Conservation (phyloP, 1,140 invertebrate genomes). For the Temnothorax longispinosus region DNA sequence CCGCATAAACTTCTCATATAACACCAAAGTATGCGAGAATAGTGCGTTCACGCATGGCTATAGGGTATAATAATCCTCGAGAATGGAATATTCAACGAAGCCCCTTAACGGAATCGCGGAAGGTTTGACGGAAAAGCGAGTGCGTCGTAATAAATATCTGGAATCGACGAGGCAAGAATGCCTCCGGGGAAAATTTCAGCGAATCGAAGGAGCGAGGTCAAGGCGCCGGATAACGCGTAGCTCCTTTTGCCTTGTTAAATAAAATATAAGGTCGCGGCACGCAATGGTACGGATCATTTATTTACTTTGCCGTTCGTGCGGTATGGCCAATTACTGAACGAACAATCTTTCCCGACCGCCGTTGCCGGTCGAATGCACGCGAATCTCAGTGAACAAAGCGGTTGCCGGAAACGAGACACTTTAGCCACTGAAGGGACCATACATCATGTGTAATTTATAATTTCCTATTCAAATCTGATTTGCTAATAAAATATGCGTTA, state of each 20-base stretch:
- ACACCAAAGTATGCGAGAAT: background rate
- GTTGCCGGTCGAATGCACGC: constrained; percentile 4
- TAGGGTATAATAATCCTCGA: background rate
- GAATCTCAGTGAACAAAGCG: constrained; percentile 1
- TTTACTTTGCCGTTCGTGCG: constrained; percentile 44
- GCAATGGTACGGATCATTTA: constrained; percentile 54
- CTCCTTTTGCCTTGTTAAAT: constrained; percentile 54
- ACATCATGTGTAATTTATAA: background rate
- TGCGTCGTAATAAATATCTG: constrained; percentile 44
- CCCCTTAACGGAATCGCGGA: background rate
- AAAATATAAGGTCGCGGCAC: constrained; percentile 54
- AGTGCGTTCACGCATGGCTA: background rate
- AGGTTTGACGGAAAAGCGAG: constrained; percentile 13
- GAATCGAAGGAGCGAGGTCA: background rate
- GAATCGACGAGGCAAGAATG: constrained; percentile 12
- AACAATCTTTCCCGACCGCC: background rate
- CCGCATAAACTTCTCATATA: background rate
- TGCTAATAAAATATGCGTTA: background rate
- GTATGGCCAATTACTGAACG: constrained; percentile 39
- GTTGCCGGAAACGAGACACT: background rate
- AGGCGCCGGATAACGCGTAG: background rate
- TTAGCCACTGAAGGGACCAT: background rate
- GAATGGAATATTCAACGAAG: constrained; percentile 15
- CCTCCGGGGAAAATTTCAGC: constrained; percentile 38
- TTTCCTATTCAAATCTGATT: background rate